Base-by-base conservation (phyloP, 2,797 vertebrate genomes). In the Cuculus canorus region DNA sequence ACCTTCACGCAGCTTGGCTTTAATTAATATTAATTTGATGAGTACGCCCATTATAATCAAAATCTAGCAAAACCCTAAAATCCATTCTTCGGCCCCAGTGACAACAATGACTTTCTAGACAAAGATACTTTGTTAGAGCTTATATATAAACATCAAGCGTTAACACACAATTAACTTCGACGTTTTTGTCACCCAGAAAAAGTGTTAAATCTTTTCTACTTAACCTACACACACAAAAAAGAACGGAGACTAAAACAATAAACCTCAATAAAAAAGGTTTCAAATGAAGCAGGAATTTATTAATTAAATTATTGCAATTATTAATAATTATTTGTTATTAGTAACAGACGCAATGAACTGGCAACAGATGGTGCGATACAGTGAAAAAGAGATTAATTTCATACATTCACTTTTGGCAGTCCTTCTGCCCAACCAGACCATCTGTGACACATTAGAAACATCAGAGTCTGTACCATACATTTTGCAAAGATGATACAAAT, bases 311-410 rank as follows among this genome's bases (percentile, higher is more conserved):
- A 94, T 82, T 71, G 14, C 37, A 88, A 95, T 90, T 13, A 92
- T 96, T 96, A 96, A 91, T 96, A 95, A 96, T 94, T 84, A 92
- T 89, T 94, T 96, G 93, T 94, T 96, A 90, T 96, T 93, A 94
- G 87, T 66, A 96, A 90, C 77, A 93, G 95, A 48, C 4, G 12
- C 71, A 94, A 13, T 33, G 82, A 95, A 66, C 91, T 95, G 94
- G 80, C 94, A 96, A 23, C 96, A 97, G 96, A 97, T 96, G 95
- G 96, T 88, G 65, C 5, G 81, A 79, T 86, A 39, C 48, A 66
- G 91, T 41, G 78, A 88, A 93, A 88, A 84, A 80, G 92, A 96
- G 89, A 95, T 96, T 82, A 82, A 97, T 96, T 93, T 96, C 80
- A 17, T 95, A 82, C 77, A 82, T 48, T 82, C 91, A 60, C 83